Evolutionary conservation across 2,888 invertebrate genomes (phyloP).

Genomic region (Lasioglossum villosulum): DNA sequence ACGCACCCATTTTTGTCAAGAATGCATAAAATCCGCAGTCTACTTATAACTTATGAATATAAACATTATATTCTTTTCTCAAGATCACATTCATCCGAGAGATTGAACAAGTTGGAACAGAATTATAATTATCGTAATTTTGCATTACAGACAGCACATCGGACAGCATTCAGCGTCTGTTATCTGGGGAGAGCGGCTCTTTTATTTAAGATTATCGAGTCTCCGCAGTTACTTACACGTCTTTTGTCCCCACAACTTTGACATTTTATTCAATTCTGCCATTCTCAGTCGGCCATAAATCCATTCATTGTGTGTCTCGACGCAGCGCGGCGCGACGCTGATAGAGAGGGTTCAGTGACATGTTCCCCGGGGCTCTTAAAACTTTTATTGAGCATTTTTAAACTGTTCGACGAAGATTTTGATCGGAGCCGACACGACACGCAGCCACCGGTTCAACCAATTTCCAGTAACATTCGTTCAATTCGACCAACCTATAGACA

Average conservation of each 20-base stretch:
- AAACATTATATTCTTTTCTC: background rate
- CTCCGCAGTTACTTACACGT: background rate
- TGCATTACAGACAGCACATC: background rate
- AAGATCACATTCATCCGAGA: background rate
- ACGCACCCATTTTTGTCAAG: too few species aligned
- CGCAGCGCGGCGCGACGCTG: background rate
- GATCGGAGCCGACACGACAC: background rate
- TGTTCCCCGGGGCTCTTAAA: background rate
- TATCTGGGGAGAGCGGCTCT: background rate
- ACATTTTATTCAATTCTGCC: background rate
- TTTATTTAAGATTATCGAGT: background rate
- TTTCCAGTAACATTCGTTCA: slow-evolving; percentile 3
- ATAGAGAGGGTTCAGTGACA: background rate
- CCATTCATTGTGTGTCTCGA: background rate
- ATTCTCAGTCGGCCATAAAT: background rate
- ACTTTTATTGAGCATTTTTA: background rate
- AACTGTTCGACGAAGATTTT: background rate
- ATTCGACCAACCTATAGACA: background rate
- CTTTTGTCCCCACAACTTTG: background rate
- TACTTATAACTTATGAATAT: background rate
- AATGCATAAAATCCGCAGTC: too few species aligned
- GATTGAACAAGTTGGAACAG: background rate
- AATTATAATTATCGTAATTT: background rate
- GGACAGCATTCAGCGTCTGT: background rate
- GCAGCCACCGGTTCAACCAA: background rate